Conservation (phyloP, 2,888 invertebrate species). For the Philaethria dido region DNA sequence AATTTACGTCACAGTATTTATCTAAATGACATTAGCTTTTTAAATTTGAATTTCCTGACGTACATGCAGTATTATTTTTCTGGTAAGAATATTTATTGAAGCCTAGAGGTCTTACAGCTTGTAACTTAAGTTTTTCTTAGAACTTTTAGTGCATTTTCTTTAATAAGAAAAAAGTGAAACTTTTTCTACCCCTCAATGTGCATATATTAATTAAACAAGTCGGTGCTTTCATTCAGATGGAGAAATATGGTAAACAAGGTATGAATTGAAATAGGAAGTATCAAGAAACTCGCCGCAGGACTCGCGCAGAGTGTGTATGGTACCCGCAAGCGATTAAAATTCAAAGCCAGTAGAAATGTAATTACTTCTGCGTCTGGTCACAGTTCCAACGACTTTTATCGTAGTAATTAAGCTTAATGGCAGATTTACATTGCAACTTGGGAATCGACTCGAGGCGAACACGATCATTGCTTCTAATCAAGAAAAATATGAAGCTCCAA, state of each 20-base stretch:
- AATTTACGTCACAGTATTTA: not conserved
- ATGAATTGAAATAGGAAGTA: constrained; percentile 37
- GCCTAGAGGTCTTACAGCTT: not conserved
- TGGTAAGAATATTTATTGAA: too few species aligned
- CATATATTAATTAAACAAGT: constrained; percentile 28
- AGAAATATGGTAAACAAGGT: constrained; percentile 33
- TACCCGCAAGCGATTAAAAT: constrained; percentile 67
- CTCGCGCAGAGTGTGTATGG: constrained; percentile 23
- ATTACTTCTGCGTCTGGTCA: constrained; percentile 76
- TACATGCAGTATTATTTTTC: not conserved
- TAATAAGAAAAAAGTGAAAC: not conserved
- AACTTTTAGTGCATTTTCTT: not conserved
- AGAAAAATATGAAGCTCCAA: constrained; percentile 15
- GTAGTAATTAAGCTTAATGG: constrained; percentile 76
- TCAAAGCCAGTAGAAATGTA: constrained; percentile 80
- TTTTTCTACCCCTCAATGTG: constrained; percentile 23
- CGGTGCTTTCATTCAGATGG: constrained; percentile 27
- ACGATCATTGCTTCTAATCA: constrained; percentile 36
- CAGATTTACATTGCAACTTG: constrained; percentile 65
- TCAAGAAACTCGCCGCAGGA: constrained; percentile 31
- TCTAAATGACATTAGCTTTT: too few species aligned
- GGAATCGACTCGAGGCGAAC: constrained; percentile 36
- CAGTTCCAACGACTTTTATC: constrained; percentile 73
- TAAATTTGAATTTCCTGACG: not conserved
- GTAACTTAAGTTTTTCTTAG: not conserved